Evolutionary conservation across 2,797 vertebrate species (phyloP), one percentile per base, ranked within the genome.

Genomic region (Helarctos malayanus): DNA sequence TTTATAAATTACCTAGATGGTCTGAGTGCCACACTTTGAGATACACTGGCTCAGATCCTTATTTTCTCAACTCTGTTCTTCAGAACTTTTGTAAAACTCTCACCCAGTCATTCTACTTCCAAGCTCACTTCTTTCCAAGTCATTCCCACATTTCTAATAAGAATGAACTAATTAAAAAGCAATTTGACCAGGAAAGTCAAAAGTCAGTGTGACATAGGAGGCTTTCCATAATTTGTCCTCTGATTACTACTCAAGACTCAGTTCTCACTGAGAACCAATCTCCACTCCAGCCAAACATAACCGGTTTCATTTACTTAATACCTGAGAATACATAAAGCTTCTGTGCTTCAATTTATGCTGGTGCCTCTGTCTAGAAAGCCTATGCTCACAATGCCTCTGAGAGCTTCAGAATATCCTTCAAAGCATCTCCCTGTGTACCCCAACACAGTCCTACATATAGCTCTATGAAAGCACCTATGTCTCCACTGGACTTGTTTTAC

Each of bases 101-200:
- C 45, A 90, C 6, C 32, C 87, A 35, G 45, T 68, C 47, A 92
- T 94, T 85, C 75, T 89, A 89, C 16, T 91, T 86, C 38, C 23
- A 87, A 57, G 13, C 5, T 96, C 32, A 95, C 47, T 91, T 95
- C 68, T 96, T 95, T 81, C 16, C 61, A 97, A 82, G 54, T 65
- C 14, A 94, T 13, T n/a, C 69, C 61, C 81, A 96, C 12, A 56
- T 35, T 85, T 94, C n/a, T 80, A 81, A 57, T 16, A 21, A 83
- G 45, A 95, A 89, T 83, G 38, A 95, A 56, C 38, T 92, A 95
- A 80, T 54, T 69, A 91, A 89, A 94, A 95, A 89, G 47, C 23
- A 86, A 56, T 54, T 59, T 82, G 59, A 79, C 27, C 32, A 89
- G 18, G 47, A 83, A 57, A 90, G 57, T 80, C 13, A 84, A 88